phyloP scores from a whole-genome alignment of 1,140 invertebrate species.

The Atta texana region DNA sequence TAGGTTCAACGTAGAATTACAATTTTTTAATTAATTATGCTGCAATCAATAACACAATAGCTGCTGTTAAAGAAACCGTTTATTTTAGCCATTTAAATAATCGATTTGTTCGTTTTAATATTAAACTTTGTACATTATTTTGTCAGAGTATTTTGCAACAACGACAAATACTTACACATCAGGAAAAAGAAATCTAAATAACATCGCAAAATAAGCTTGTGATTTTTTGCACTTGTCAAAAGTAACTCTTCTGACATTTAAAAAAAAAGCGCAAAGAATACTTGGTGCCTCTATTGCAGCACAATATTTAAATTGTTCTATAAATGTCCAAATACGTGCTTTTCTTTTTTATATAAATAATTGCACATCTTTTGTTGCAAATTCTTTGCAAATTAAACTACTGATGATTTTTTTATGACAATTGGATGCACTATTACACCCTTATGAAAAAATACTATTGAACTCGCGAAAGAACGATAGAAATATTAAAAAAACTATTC shows the following conservation, averaged over 20 bases:
- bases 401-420: neutral
- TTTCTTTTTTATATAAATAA: neutral
- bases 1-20: neutral
- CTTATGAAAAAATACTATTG: too few relatives aligned
- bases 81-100: neutral
- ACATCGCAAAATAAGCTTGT: neutral
- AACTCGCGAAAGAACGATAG: too few relatives aligned
- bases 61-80: neutral
- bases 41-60: neutral
- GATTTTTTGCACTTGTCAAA: conserved; percentile 21
- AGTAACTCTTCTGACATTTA: neutral
- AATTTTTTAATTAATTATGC: neutral
- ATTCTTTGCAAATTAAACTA: conserved; percentile 12
- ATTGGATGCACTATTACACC: neutral
- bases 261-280: neutral
- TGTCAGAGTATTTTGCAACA: neutral
- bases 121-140: conserved; percentile 4
- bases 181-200: neutral
- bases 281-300: neutral
- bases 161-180: neutral
- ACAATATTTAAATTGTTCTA: neutral
- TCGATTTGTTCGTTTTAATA: neutral
- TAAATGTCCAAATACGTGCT: neutral
- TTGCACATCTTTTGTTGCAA: neutral
- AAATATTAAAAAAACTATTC: too few relatives aligned